Base-by-base conservation (phyloP, 2,113 vertebrate species). In the Oreochromis aureus region DNA sequence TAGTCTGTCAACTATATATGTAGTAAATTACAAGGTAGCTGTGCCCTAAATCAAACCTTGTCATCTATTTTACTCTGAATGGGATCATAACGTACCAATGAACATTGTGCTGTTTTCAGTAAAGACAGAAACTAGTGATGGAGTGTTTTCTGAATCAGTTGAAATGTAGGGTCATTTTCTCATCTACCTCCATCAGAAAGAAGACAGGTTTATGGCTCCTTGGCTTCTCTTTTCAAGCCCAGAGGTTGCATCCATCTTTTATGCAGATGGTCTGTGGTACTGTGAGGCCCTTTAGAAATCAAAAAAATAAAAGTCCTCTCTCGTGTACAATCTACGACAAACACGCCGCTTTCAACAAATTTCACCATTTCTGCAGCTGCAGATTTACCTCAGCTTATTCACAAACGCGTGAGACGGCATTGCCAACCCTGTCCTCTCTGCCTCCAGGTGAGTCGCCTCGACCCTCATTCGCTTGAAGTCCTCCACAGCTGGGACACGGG, bases 401-500 rank as follows among this genome's bases (percentile, higher is more conserved):
- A 6, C 41, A 69, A 34, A 6, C 3, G 5, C 10, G 6, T 55
- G 39, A 46, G 12, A 22, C 4, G 19, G 3, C 44, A 53, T 12
- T 10, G 27, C 36, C 56, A 32, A 34, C 15, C 51, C 10, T 10
- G 58, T 7, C 10, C 46, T 59, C 55, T 63, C 24, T 76, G 10
- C 58, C 36, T 69, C 63, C 61, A 96, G 95, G 94, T 97, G 80
- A 94, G 96, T 32, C 95, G 95, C 1, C 89, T 97, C 82, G 94
- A 96, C 55, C 93, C 96, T 5, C 81, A 44, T 54, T 95, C 95
- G 0, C 94, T 96, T 69, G 95, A 96, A 1, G 79, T 96, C 55
- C 87, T 95, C 6, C 92, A 69, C 54, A 96, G 95, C 86, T 97
- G 96, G 96, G 96, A 96, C 91, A 97, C 96, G 0, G 96, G 96